A percentile compares a stretch with the other conserved stretches of the same genome.
phyloP scores from a whole-genome alignment of 2,113 vertebrate species.

The Phaethon lepturus region DNA sequence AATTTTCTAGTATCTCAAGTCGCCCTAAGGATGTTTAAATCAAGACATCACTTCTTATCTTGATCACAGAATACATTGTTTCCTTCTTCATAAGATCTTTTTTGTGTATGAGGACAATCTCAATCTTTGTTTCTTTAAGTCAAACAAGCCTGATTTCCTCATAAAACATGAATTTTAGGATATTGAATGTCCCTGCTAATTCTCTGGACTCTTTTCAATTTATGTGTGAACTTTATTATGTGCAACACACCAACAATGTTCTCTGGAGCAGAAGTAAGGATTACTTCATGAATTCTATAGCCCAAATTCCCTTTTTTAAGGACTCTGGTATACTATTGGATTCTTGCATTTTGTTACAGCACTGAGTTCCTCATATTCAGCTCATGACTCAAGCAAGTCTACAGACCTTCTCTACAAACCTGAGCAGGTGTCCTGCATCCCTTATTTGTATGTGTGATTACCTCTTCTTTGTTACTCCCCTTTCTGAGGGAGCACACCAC shows the following conservation, averaged over 20 bases:
- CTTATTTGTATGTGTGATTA: not conserved
- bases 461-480: not conserved
- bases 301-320: not conserved
- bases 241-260: not conserved
- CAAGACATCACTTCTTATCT: not conserved
- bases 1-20: not conserved
- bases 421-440: not conserved
- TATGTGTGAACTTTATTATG: accelerated
- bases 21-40: not conserved
- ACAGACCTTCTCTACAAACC: too few species aligned
- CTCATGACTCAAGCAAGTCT: not conserved
- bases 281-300: not conserved
- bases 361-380: not conserved
- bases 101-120: not conserved
- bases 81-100: not conserved
- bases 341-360: not conserved
- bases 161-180: not conserved
- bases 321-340: accelerated
- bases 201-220: not conserved
- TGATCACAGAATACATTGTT: not conserved
- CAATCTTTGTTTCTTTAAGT: not conserved
- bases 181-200: not conserved
- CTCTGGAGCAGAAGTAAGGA: not conserved
- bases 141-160: not conserved
- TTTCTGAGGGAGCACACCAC: accelerated